Evolutionary conservation across 2,113 vertebrate species (phyloP).

Genomic region (Crotophaga sulcirostris): DNA sequence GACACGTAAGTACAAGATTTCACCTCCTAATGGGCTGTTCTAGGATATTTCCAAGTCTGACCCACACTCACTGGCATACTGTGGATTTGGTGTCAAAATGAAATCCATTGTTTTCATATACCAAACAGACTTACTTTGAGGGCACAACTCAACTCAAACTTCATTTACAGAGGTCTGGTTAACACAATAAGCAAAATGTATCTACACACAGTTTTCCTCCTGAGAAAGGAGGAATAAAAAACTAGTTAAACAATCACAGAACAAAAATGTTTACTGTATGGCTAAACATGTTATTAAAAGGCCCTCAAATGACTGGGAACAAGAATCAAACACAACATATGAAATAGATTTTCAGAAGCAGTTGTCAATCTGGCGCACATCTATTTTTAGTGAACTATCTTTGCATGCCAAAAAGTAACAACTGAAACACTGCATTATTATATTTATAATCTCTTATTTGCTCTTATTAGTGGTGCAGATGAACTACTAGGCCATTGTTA

Average conservation of each 20-base stretch:
- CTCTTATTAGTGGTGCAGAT: neutral
- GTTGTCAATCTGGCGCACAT: neutral
- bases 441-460: neutral
- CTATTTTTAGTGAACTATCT: neutral
- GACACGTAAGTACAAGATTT: neutral
- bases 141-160: neutral
- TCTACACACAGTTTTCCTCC: neutral
- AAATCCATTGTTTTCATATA: neutral
- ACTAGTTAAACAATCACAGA: neutral
- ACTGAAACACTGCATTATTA: neutral
- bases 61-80: neutral
- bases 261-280: neutral
- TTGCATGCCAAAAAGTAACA: neutral
- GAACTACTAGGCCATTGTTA: neutral
- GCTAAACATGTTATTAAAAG: neutral
- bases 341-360: neutral
- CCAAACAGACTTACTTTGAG: neutral
- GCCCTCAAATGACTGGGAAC: neutral
- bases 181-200: neutral
- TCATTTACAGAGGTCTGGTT: neutral
- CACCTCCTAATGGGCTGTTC: constrained; percentile 25
- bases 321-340: neutral
- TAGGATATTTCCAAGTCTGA: constrained; percentile 16
- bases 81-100: neutral
- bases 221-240: neutral